These are phyloP conservation scores for Ginglymostoma cirratum DNA, from an alignment of 2,113 vertebrate species.

Conservation along the genomic window DNA sequence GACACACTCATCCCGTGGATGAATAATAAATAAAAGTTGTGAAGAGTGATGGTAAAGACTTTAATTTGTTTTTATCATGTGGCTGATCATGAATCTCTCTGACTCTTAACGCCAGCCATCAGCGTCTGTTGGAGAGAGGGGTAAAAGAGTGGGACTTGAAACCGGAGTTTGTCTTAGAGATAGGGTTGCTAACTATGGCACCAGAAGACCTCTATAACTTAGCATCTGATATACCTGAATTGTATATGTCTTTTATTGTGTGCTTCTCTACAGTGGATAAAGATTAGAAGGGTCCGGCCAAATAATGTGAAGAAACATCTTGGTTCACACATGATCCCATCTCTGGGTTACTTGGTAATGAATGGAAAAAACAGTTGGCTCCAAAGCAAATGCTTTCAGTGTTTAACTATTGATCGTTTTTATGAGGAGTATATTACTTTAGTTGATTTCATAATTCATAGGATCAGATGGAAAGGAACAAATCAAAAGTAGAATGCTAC, in stretches of 20 bases:
- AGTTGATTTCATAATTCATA: background rate
- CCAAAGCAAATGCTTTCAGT: background rate
- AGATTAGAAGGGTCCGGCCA: background rate
- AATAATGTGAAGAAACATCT: background rate
- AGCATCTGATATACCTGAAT: background rate
- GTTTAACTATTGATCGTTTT: background rate
- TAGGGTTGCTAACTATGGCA: no score
- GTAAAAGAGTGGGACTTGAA: no score
- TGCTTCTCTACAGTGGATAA: background rate
- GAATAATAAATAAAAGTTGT: no score
- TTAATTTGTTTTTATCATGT: no score
- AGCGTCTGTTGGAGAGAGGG: no score
- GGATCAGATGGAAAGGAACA: background rate
- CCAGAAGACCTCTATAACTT: no score
- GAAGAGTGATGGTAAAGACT: no score
- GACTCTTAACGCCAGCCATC: no score
- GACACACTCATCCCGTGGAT: no score
- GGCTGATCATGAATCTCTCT: no score
- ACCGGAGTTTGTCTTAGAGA: no score
- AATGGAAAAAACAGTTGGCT: background rate
- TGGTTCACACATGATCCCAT: background rate
- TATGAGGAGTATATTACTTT: background rate
- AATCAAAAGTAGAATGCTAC: constrained; percentile 41
- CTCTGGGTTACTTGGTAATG: background rate
- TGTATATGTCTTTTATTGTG: background rate